A percentile compares a stretch with the other conserved stretches of the same genome.
Evolutionary conservation across 64 coral and sea anemone genomes (phyloP).

Genomic region (Pachyseris speciosa): DNA sequence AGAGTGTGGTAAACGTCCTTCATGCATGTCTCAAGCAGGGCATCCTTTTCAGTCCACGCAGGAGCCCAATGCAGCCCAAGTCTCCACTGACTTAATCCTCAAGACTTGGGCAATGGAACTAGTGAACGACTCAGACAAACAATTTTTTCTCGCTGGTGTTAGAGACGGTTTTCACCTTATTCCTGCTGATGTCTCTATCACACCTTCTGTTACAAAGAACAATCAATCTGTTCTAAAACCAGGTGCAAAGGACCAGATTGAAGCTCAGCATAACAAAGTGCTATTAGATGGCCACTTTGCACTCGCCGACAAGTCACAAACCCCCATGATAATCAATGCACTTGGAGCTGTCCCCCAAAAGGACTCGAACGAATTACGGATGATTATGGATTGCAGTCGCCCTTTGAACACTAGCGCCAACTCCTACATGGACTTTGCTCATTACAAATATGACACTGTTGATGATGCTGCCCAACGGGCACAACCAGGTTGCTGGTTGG

Average conservation of each 20-base stretch:
- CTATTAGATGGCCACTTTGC: conserved; percentile 21
- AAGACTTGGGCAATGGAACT: too few species aligned
- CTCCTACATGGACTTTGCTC: neutral
- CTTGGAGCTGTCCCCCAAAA: conserved; percentile 33
- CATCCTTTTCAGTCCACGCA: too few species aligned
- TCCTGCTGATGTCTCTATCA: too few species aligned
- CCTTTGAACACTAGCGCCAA: neutral
- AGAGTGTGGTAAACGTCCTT: too few species aligned
- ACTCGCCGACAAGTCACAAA: neutral
- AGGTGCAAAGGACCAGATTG: neutral
- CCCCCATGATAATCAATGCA: neutral
- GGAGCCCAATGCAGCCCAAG: too few species aligned
- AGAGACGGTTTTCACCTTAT: too few species aligned
- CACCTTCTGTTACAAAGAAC: too few species aligned
- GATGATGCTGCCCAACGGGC: neutral
- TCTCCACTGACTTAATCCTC: too few species aligned
- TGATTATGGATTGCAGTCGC: conserved; percentile 33
- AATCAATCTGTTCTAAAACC: conserved; percentile 19
- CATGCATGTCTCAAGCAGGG: too few species aligned
- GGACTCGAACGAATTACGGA: neutral
- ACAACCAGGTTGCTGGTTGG: conserved; percentile 11
- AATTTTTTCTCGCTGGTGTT: too few species aligned
- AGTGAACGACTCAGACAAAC: too few species aligned
- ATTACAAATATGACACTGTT: neutral
- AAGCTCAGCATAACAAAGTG: neutral